These are phyloP conservation scores for Lasioglossum lativentre DNA, from an alignment of 2,888 invertebrate genomes.

Conservation along the genomic window DNA sequence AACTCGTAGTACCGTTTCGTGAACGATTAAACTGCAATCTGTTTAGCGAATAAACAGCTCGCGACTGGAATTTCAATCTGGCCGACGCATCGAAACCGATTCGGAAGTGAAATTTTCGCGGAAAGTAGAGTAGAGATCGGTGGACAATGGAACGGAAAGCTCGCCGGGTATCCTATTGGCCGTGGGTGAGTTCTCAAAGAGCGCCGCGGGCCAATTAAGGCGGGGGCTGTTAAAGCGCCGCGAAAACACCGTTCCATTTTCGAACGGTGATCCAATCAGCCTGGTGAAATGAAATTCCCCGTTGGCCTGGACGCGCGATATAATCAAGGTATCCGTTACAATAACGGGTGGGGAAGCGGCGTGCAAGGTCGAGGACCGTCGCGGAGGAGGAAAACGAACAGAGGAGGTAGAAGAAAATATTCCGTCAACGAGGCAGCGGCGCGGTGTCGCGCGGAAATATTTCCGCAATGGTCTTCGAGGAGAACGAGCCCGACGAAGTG, in stretches of 20 bases:
- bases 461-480: conserved; percentile 19
- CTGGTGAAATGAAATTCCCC: conserved; percentile 35
- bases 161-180: neutral
- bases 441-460: conserved; percentile 16
- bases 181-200: neutral
- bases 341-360: conserved; percentile 21
- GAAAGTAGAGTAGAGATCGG: neutral
- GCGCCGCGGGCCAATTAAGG: conserved; percentile 21
- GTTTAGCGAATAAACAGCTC: neutral
- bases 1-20: neutral
- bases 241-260: conserved; percentile 9
- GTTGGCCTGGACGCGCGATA: neutral
- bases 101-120: neutral
- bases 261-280: conserved; percentile 32
- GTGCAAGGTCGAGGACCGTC: neutral
- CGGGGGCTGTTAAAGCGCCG: neutral
- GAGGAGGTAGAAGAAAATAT: conserved; percentile 26
- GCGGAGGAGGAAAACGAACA: neutral
- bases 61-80: neutral
- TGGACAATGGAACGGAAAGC: neutral
- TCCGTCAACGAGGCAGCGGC: neutral
- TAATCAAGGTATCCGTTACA: conserved; percentile 41
- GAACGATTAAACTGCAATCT: neutral
- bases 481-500: conserved; percentile 20
- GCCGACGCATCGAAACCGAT: neutral